Evolutionary conservation across 2,113 vertebrate species (phyloP).

Genomic region (Seriola quinqueradiata): DNA sequence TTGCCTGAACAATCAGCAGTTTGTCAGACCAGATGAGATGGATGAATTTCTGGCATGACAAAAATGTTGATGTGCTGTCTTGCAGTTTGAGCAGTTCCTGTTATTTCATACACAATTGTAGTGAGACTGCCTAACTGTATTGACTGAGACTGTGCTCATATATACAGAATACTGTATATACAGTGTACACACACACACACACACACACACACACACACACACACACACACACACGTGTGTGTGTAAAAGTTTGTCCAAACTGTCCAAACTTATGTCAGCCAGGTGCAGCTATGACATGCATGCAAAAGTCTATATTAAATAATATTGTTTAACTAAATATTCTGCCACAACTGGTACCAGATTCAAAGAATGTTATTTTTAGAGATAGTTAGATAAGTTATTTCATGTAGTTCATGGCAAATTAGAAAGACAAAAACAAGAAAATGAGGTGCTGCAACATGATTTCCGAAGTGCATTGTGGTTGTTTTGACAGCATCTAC

Average conservation of each 20-base stretch:
- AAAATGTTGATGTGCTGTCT: neutral
- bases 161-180: no score
- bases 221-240: no score
- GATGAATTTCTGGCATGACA: neutral
- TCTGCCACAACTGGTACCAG: neutral
- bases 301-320: neutral
- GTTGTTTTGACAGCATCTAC: conserved; percentile 4
- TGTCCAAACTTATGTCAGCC: no score
- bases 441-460: neutral
- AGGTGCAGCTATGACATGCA: no score
- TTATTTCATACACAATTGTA: neutral
- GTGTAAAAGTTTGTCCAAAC: no score
- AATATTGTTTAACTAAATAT: neutral
- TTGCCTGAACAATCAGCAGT: neutral
- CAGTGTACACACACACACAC: no score
- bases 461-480: neutral
- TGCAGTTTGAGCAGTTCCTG: conserved; percentile 27
- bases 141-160: no score
- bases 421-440: neutral
- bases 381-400: no score
- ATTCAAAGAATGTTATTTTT: neutral
- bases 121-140: neutral
- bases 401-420: neutral
- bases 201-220: no score
- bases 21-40: neutral